These are phyloP conservation scores for Orchesellides sinensis DNA, from an alignment of 2,888 invertebrate genomes.

Conservation along the genomic window DNA sequence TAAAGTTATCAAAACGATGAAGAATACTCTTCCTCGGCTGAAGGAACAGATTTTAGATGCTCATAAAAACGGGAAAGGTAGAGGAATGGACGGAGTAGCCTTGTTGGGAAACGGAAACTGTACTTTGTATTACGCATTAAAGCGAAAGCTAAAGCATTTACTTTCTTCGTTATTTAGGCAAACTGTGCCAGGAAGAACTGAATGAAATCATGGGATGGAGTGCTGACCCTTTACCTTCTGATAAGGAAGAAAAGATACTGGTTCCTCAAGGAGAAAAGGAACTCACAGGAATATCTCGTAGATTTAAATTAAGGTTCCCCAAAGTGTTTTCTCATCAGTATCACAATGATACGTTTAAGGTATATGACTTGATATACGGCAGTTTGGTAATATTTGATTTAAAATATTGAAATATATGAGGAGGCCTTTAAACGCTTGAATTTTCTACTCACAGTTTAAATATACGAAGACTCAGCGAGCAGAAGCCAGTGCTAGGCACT, in stretches of 20 bases:
- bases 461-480: conserved; percentile 88
- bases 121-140: too few relatives aligned
- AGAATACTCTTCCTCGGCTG: conserved; percentile 35
- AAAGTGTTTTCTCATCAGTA: conserved; percentile 82
- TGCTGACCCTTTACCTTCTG: conserved; percentile 77
- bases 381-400: neutral
- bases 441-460: conserved; percentile 82
- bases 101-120: too few relatives aligned
- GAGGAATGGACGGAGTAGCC: neutral
- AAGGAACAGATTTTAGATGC: conserved; percentile 59
- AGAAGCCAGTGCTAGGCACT: conserved; percentile 85
- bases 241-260: conserved; percentile 81
- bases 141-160: neutral
- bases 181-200: conserved; percentile 77
- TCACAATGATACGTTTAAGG: conserved; percentile 81
- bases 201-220: conserved; percentile 81
- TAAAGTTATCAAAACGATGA: conserved; percentile 63
- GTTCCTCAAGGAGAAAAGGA: conserved; percentile 87
- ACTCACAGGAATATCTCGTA: conserved; percentile 84
- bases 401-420: neutral
- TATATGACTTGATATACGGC: conserved; percentile 75
- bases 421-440: too few relatives aligned
- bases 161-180: conserved; percentile 60
- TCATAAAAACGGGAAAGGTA: conserved; percentile 51
- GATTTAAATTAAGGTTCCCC: conserved; percentile 86